A percentile compares a stretch with the other conserved stretches of the same genome.
Evolutionary conservation across 2,888 invertebrate genomes (phyloP).

Genomic region (Osedax frankpressi): DNA sequence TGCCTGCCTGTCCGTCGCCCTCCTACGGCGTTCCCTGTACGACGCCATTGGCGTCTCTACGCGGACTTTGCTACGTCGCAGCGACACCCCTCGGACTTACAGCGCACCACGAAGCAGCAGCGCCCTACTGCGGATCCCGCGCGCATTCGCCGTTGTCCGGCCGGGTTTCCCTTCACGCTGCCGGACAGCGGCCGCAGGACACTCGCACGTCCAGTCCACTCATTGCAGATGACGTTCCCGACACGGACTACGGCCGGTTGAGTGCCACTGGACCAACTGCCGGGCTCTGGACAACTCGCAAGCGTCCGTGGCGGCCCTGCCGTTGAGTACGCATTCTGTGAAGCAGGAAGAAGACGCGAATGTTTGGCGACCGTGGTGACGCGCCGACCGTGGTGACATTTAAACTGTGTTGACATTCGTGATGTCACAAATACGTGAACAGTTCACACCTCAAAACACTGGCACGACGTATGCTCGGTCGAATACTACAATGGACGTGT

Average conservation of each 20-base stretch:
- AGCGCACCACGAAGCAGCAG: conserved; percentile 9
- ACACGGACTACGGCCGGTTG: conserved; percentile 4
- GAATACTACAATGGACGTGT: conserved; percentile 4
- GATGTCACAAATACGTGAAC: conserved; percentile 6
- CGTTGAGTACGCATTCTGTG: not conserved
- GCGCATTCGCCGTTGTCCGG: conserved; percentile 2
- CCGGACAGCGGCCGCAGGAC: conserved; percentile 4
- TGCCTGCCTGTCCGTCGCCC: conserved; percentile 1
- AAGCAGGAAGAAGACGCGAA: not conserved
- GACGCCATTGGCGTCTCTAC: conserved; percentile 6
- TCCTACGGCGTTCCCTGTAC: not conserved
- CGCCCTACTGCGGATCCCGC: conserved; percentile 6
- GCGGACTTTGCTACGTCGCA: conserved; percentile 8
- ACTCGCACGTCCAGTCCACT: conserved; percentile 12
- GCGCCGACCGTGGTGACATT: not conserved
- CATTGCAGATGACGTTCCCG: conserved; percentile 8
- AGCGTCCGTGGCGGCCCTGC: not conserved
- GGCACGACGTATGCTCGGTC: not conserved
- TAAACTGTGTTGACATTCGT: not conserved
- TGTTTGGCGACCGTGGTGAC: conserved; percentile 2
- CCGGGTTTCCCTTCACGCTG: not conserved
- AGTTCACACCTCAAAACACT: conserved; percentile 7
- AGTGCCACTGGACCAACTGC: conserved; percentile 8
- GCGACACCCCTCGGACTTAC: conserved; percentile 7
- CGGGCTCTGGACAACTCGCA: not conserved